phyloP scores from a whole-genome alignment of 2,797 vertebrate species.

The Lithobates pipiens region DNA sequence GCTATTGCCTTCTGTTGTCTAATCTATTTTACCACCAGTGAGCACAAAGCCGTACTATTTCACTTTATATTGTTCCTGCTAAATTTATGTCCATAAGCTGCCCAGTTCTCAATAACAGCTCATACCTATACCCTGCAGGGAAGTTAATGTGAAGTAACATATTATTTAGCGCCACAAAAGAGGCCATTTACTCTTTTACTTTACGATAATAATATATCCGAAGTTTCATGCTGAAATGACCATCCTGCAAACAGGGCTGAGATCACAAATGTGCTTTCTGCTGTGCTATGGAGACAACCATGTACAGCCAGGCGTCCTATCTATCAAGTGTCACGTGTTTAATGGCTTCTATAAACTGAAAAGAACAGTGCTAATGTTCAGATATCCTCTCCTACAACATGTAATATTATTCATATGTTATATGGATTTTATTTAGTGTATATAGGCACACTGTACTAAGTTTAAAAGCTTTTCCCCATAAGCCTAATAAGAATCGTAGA shows the following conservation, averaged over 20 bases:
- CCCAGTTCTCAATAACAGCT: neutral
- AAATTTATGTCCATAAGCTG: slow-evolving; percentile 7
- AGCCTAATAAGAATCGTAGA: slow-evolving; percentile 15
- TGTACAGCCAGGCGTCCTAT: slow-evolving; percentile 27
- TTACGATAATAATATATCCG: slow-evolving; percentile 37
- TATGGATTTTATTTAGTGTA: slow-evolving; percentile 37
- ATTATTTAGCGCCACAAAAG: slow-evolving; percentile 20
- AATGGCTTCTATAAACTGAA: slow-evolving; percentile 47
- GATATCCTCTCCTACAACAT: neutral
- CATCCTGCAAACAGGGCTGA: slow-evolving; percentile 1
- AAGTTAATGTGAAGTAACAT: neutral
- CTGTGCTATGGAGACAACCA: slow-evolving; percentile 19
- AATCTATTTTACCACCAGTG: neutral
- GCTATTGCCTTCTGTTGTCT: neutral
- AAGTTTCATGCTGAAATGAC: neutral
- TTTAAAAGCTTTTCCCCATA: slow-evolving; percentile 13
- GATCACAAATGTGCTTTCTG: neutral
- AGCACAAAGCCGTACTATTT: neutral
- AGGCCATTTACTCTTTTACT: slow-evolving; percentile 10
- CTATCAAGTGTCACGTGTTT: slow-evolving; percentile 51
- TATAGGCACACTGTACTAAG: neutral
- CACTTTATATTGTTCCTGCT: neutral
- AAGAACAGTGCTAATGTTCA: slow-evolving; percentile 24
- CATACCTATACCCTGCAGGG: neutral
- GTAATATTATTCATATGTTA: slow-evolving; percentile 18